phyloP scores from a whole-genome alignment of 2,888 invertebrate genomes.

The Macrophya alboannulata region DNA sequence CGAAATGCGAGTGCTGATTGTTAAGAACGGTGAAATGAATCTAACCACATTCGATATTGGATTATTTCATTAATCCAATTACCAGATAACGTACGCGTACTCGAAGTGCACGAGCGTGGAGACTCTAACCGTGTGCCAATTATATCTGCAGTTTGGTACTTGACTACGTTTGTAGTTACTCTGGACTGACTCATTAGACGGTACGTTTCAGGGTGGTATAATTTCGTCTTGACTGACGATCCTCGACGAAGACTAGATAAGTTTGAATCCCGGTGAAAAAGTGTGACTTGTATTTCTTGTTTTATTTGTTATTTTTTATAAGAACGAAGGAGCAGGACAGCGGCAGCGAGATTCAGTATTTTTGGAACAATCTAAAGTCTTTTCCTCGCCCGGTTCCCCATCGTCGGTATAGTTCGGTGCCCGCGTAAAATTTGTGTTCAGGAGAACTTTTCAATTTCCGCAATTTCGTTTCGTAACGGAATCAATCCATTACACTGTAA shows the following conservation, averaged over 20 bases:
- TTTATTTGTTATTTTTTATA: background rate
- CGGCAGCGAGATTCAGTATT: background rate
- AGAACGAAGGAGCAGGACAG: background rate
- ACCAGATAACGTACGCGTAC: background rate
- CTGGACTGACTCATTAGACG: background rate
- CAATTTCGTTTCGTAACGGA: constrained; percentile 49
- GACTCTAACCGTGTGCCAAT: background rate
- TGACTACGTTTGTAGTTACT: background rate
- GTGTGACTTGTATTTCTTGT: background rate
- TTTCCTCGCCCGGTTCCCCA: background rate
- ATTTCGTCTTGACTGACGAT: background rate
- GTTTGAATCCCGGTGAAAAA: background rate
- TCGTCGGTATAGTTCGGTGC: background rate
- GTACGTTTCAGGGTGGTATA: background rate
- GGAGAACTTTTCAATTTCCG: constrained; percentile 56
- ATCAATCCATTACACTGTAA: constrained; percentile 47
- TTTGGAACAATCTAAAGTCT: background rate
- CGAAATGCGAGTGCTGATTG: background rate
- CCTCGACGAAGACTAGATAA: background rate
- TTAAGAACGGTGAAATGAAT: constrained; percentile 23
- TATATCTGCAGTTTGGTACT: constrained; percentile 30
- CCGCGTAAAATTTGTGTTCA: constrained; percentile 26
- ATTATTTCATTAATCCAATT: constrained; percentile 42
- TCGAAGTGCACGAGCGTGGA: constrained; percentile 14
- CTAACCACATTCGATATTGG: constrained; percentile 34